Base-by-base conservation (phyloP, 53 echinoderm and acorn worm species). In the Henricia sp. region DNA sequence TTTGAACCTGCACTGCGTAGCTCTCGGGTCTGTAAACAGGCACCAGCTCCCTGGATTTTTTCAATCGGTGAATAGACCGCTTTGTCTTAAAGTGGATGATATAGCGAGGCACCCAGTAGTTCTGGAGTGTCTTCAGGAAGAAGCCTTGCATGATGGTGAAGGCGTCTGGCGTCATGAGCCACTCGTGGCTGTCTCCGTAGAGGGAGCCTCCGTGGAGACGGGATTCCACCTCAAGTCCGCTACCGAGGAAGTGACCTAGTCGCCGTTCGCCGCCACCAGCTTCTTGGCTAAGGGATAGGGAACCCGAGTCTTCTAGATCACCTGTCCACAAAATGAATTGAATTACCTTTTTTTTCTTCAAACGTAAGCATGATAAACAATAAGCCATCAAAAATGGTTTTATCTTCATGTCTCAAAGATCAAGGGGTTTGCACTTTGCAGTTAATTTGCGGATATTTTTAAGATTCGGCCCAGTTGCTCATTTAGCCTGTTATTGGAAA, bases 101-200 rank as follows among this genome's bases (percentile, higher is more conserved):
- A 52, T 88, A 99, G 17, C 99, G 56, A 14, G 99, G 95, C 36
- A 92, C 88, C 99, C 99, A 99, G 85, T 99, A 99, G 72, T 92
- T 99, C 85, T 94, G 85, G n/a, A 80, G 80, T 1, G 90, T 86
- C 65, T 90, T 85, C 25, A 90, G 85, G 57, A 86, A 70, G 66
- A 90, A 90, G 2, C 85, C 85, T 41, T 90, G 90, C n/a, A 90
- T 78, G 68, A 85, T 70, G 19, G 71, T 66, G 29, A 90, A 90
- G 38, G 70, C 68, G 37, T 86, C 72, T 17, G 62, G 44, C 1
- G 60, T 19, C 21, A 83, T 52, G n/a, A 82, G 52, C 43, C 54
- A 75, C 53, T 67, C 77, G 34, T 71, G 71, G 53, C 83, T 50
- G 33, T 73, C 83, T 1, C 88, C 88, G 54, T 71, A 88, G 62